Base-by-base conservation (phyloP, 2,113 vertebrate species). In the Megaleporinus macrocephalus region DNA sequence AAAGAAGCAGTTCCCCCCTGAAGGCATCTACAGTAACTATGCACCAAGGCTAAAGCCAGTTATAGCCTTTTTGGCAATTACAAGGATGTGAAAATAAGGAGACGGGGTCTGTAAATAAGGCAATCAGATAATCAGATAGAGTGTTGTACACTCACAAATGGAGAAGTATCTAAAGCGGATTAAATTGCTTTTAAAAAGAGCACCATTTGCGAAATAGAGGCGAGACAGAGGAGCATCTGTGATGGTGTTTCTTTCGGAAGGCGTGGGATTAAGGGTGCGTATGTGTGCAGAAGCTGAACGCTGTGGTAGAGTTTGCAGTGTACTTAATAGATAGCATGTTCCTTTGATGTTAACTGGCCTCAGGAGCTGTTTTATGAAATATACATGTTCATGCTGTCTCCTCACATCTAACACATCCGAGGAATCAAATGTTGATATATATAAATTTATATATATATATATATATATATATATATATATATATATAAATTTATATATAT, bases 261-360 rank as follows among this genome's bases (percentile, higher is more conserved):
- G 65, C 30, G n/a, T n/a, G 22, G 57, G 18, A 53, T 18, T 55
- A 36, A 20, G 53, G 5, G 63, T 22, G 30, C 62, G 68, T 69
- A 66, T 77, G 80, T 74, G 74, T 69, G 53, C 61, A 62, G 59
- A 26, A 62, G 24, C 13, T 65, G 26, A 65, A 30, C 12, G 5
- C 1, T 44, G 9, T 44, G 41, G 41, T 44, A 27, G 62, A 65
- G 62, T 29, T 65, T 27, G 30, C 41, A 70, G 22, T 22, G 4
- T 44, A 11, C 36, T 70, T n/a, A 14, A 24, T 24, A 41, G 33
- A 70, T 70, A 70, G 9, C 36, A 22, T 10, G 22, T 4, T 33
- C 41, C 41, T 44, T 44, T 44, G 41, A 44, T 44, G 41, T 44
- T 44, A 1, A 9, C 9, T 44, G 41, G 33, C 41, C 41, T 44